These are phyloP conservation scores for Cheilosia soror DNA, from an alignment of 2,888 invertebrate genomes.

Conservation along the genomic window DNA sequence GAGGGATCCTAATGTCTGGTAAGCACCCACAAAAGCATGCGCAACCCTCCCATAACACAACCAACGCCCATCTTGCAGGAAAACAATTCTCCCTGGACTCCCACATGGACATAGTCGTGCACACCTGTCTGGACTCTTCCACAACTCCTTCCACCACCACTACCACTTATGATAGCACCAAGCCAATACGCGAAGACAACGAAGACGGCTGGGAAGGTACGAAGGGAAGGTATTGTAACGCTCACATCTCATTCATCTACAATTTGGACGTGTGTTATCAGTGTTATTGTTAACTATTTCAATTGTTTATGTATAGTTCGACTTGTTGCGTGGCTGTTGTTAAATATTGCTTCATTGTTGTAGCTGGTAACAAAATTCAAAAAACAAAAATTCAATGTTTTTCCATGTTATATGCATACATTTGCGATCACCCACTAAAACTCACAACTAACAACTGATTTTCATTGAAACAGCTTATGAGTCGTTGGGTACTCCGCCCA, in stretches of 20 bases:
- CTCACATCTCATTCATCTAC: constrained; percentile 59
- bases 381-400: constrained; percentile 53
- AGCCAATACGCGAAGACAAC: constrained; percentile 80
- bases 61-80: constrained; percentile 68
- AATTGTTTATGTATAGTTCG: constrained; percentile 16
- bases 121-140: constrained; percentile 86
- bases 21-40: constrained; percentile 18
- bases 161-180: constrained; percentile 76
- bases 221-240: constrained; percentile 83
- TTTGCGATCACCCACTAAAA: neutral
- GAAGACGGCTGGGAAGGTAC: constrained; percentile 84
- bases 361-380: constrained; percentile 45
- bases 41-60: too few species aligned
- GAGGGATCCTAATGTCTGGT: constrained; percentile 94
- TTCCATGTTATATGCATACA: constrained; percentile 31
- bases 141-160: constrained; percentile 68
- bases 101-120: constrained; percentile 92
- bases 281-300: constrained; percentile 1
- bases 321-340: constrained; percentile 25
- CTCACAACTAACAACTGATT: neutral
- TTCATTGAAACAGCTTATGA: constrained; percentile 75
- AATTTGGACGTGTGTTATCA: constrained; percentile 52
- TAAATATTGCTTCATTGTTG: constrained; percentile 41
- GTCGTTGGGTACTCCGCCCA: constrained; percentile 76
- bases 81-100: constrained; percentile 96